Percentiles rank a stretch among this genome's conserved stretches.
phyloP scores from a whole-genome alignment of 2,797 vertebrate species.

The Glyptemys insculpta region DNA sequence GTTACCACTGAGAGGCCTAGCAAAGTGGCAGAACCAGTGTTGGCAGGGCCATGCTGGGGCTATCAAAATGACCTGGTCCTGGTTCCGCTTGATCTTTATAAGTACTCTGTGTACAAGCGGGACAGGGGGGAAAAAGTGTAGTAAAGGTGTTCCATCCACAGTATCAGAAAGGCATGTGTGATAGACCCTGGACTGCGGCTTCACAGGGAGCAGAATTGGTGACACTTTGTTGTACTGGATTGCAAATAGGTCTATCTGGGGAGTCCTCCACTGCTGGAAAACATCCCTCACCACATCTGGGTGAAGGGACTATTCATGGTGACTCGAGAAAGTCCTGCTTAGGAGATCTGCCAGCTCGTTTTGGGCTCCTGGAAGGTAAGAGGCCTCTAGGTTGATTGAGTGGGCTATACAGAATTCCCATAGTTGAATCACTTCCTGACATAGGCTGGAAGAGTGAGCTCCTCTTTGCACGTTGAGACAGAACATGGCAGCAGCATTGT shows the following conservation, averaged over 20 bases:
- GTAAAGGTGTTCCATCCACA: neutral
- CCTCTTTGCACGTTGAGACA: neutral
- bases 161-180: neutral
- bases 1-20: neutral
- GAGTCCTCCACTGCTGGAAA: neutral
- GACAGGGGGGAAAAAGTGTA: neutral
- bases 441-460: neutral
- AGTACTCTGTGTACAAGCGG: neutral
- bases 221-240: neutral
- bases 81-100: neutral
- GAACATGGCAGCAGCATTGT: neutral
- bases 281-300: neutral
- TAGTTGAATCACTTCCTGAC: neutral
- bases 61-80: neutral
- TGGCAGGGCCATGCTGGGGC: neutral
- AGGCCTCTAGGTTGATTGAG: neutral
- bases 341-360: neutral
- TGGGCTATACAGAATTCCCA: neutral
- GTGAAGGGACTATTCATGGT: neutral
- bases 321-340: neutral
- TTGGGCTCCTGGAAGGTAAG: neutral
- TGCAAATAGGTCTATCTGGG: neutral
- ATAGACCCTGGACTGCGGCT: neutral
- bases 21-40: neutral
- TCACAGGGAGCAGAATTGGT: neutral